These are phyloP conservation scores for Choreutis nemorana DNA, from an alignment of 2,888 invertebrate genomes.

Conservation along the genomic window DNA sequence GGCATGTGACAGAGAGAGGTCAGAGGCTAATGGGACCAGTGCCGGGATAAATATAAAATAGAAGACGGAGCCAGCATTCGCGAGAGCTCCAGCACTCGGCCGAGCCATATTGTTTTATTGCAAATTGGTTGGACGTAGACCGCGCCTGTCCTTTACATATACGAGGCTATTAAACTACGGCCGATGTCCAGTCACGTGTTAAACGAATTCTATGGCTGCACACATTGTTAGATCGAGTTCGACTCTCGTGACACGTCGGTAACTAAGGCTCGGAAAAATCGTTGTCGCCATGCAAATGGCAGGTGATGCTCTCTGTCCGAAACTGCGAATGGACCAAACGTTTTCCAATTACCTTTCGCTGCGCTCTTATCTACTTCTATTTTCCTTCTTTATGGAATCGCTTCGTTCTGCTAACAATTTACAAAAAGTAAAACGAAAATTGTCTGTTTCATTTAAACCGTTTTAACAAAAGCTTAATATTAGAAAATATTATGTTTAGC, in stretches of 20 bases:
- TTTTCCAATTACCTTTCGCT: slow-evolving; percentile 4
- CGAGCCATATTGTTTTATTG: slow-evolving; percentile 63
- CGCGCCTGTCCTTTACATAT: slow-evolving; percentile 64
- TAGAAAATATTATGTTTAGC: too few species aligned
- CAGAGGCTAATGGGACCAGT: slow-evolving; percentile 33
- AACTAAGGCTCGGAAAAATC: slow-evolving; percentile 23
- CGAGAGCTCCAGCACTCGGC: slow-evolving; percentile 33
- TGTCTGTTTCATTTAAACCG: too few species aligned
- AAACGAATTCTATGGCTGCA: slow-evolving; percentile 60
- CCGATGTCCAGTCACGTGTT: slow-evolving; percentile 59
- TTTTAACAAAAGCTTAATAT: too few species aligned
- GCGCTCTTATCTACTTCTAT: too few species aligned
- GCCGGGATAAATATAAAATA: slow-evolving; percentile 31
- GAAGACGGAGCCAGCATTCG: slow-evolving; percentile 27
- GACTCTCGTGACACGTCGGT: slow-evolving; percentile 24
- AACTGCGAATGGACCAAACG: slow-evolving; percentile 6
- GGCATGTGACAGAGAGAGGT: slow-evolving; percentile 35
- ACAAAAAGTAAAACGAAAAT: too few species aligned
- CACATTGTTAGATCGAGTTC: slow-evolving; percentile 37
- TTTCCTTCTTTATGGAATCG: too few species aligned
- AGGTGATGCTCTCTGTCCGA: slow-evolving; percentile 13
- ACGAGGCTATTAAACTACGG: slow-evolving; percentile 61
- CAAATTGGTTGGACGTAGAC: slow-evolving; percentile 63
- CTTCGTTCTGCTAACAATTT: too few species aligned
- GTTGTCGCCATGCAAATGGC: slow-evolving; percentile 18